Evolutionary conservation across 1,140 invertebrate genomes (phyloP), one percentile per base, ranked within the genome.

Genomic region (Cryptotermes secundus): DNA sequence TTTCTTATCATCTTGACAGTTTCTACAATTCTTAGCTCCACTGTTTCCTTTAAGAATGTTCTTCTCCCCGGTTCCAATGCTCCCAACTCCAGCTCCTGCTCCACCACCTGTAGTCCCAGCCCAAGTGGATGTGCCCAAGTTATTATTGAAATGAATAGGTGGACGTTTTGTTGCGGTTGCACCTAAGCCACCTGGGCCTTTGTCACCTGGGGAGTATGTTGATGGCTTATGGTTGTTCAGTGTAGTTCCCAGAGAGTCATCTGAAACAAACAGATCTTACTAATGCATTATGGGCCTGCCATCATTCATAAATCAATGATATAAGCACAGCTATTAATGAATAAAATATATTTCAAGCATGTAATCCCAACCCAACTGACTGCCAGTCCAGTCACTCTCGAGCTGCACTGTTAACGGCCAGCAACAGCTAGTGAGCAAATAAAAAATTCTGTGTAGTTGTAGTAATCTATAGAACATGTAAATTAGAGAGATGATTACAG

Each of bases 121-220:
- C 81, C 84, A 83, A 3, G 53, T 38, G 34, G 80, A 88, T 3
- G 89, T 90, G 82, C 88, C 90, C 53, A 90, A 87, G 87, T 91
- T 91, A 84, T 90, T 90, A 85, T 90, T 91, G 83, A 90, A 89
- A 84, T 91, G 90, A 80, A 89, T 86, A 81, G 84, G 83, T 81
- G 83, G 81, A 24, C 86, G 86, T 9, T 84, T 83, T 31, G 84
- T 83, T 49, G 22, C 45, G 38, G 79, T n/a, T 49, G 80, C 53
- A 38, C 84, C 84, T 42, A 38, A 59, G 12, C 53, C 72, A n/a
- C 59, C 59, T 35, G 80, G 45, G 35, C 53, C 53, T 65, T 84
- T 84, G n/a, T 80, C 84, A 38, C 53, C 35, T 26, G 79, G 36
- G 22, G 35, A 34, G 36, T 36, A 79, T 24, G 45, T 38, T 72